Percentiles rank a stretch among this genome's conserved stretches.
These are phyloP conservation scores for Epinotia bilunana DNA, from an alignment of 2,888 invertebrate genomes.

Conservation along the genomic window DNA sequence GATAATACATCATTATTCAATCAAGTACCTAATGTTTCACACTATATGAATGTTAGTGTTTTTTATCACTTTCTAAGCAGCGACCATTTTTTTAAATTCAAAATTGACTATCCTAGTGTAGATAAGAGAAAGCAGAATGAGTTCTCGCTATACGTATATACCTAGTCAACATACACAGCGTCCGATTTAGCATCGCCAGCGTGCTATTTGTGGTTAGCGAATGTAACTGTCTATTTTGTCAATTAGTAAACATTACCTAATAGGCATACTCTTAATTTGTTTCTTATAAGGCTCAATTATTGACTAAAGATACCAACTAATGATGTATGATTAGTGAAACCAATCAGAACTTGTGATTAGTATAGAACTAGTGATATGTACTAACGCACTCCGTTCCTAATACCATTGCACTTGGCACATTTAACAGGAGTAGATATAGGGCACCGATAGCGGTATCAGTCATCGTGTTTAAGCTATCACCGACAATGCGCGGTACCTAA, in stretches of 20 bases:
- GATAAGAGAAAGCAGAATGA: slow-evolving; percentile 27
- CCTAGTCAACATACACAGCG: slow-evolving; percentile 3
- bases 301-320: slow-evolving; percentile 3
- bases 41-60: not conserved
- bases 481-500: not conserved
- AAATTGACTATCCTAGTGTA: slow-evolving; percentile 5
- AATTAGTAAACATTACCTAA: slow-evolving; percentile 6
- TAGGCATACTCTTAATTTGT: not conserved
- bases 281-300: not conserved
- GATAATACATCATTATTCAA: not conserved
- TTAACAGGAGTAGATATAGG: slow-evolving; percentile 27
- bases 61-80: not conserved
- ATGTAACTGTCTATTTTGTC: slow-evolving; percentile 9
- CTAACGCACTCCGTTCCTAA: slow-evolving; percentile 3
- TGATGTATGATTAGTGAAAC: not conserved
- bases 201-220: slow-evolving; percentile 47
- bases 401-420: slow-evolving; percentile 28
- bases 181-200: slow-evolving; percentile 25
- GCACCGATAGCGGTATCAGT: slow-evolving; percentile 31
- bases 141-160: slow-evolving; percentile 11
- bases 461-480: slow-evolving; percentile 11
- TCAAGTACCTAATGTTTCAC: not conserved
- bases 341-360: not conserved
- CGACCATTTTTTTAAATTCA: not conserved
- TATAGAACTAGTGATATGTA: not conserved